Base-by-base conservation (phyloP, 2,888 invertebrate genomes). In the Thymelicus sylvestris region DNA sequence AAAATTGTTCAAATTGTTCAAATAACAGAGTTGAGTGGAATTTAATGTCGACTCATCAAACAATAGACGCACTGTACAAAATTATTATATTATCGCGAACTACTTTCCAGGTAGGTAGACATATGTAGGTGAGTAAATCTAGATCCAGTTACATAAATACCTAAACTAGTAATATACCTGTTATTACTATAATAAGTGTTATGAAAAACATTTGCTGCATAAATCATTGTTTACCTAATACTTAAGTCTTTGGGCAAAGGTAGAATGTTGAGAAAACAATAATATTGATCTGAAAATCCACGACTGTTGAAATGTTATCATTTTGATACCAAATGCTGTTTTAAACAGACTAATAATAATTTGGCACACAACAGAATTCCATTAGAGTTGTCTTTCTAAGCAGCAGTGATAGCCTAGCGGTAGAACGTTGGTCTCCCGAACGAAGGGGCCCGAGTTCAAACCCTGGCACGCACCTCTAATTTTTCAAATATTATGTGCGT, bases 371-470 rank as follows among this genome's bases (percentile, higher is more conserved):
- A 60, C n/a, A 60, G 13, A 60, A 60, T 60, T 60, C 41, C 41
- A 60, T 60, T 60, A 60, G 10, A 60, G 60, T 60, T 60, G 60
- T 41, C n/a, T 60, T 60, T 60, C 60, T 60, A n/a, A 19, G n/a
- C n/a, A n/a, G n/a, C n/a, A n/a, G n/a, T n/a, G n/a, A n/a, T n/a
- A n/a, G n/a, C n/a, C n/a, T n/a, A n/a, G n/a, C n/a, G n/a, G n/a
- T n/a, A n/a, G n/a, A n/a, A n/a, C n/a, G n/a, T n/a, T n/a, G n/a
- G n/a, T n/a, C n/a, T n/a, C n/a, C n/a, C n/a, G n/a, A n/a, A n/a
- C n/a, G n/a, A n/a, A n/a, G n/a, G n/a, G n/a, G n/a, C n/a, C n/a
- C n/a, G n/a, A n/a, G n/a, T n/a, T n/a, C n/a, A n/a, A n/a, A n/a
- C n/a, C n/a, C n/a, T n/a, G n/a, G n/a, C n/a, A n/a, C n/a, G n/a